Conservation (phyloP, 2,888 invertebrate genomes). For the Pandemis heparana region DNA sequence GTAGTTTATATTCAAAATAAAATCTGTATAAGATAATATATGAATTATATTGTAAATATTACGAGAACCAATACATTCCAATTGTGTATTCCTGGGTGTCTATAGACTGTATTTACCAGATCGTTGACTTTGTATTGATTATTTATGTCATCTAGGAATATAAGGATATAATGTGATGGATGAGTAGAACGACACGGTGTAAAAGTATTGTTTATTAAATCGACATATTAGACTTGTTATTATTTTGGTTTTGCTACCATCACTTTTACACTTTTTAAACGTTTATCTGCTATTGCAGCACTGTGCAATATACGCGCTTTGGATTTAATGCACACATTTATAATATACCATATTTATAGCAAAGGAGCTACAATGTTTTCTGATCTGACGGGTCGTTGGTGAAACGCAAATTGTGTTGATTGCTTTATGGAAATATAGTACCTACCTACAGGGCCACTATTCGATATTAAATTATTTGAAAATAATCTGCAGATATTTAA, state of each 20-base stretch:
- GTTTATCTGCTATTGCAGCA: background rate
- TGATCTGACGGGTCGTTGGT: too few relatives aligned
- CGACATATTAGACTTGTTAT: background rate
- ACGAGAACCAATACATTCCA: conserved; percentile 38
- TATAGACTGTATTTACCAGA: conserved; percentile 11
- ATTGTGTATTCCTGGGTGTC: conserved; percentile 27
- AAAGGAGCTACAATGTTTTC: background rate
- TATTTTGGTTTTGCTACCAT: conserved; percentile 5
- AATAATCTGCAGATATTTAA: too few relatives aligned
- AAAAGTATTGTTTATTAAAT: background rate
- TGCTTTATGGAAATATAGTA: background rate
- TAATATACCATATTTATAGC: background rate
- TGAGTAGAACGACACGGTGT: background rate
- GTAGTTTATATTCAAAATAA: conserved; percentile 2
- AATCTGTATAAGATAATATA: background rate
- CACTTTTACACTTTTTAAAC: background rate
- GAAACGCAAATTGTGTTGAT: background rate
- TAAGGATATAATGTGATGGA: background rate
- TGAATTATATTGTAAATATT: background rate
- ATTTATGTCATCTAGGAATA: background rate
- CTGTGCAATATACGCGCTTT: conserved; percentile 1
- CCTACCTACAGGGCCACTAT: background rate
- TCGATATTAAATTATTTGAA: background rate
- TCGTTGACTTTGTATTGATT: background rate
- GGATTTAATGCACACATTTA: background rate